Conservation (phyloP, 2,797 vertebrate species). For the Steatocranus sp. region DNA sequence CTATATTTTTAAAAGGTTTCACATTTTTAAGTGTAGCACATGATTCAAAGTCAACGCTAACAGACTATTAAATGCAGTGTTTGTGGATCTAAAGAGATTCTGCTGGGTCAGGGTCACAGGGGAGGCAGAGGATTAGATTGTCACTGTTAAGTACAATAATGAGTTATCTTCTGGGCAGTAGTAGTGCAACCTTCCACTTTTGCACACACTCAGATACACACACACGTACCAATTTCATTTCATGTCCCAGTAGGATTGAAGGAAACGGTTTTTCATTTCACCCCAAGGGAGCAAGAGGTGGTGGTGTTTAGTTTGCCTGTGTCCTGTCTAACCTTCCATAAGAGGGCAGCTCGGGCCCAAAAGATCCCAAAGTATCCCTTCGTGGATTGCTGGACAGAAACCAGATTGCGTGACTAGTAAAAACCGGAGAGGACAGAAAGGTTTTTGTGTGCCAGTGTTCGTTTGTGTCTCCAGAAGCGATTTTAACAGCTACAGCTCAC, state of each 20-base stretch:
- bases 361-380: background rate
- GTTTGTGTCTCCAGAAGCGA: background rate
- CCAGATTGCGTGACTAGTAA: background rate
- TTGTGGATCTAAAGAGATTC: background rate
- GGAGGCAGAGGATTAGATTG: conserved; percentile 16
- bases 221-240: background rate
- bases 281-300: background rate
- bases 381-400: conserved; percentile 3
- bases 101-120: background rate
- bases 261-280: conserved; percentile 9
- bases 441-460: background rate
- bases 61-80: background rate
- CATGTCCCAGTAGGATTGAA: background rate
- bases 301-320: conserved; percentile 9
- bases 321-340: conserved; percentile 7
- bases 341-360: background rate
- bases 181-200: background rate
- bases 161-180: conserved; percentile 15
- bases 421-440: background rate
- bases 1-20: background rate
- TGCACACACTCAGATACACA: background rate
- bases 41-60: background rate
- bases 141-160: conserved; percentile 11
- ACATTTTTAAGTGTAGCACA: background rate
- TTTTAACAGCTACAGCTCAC: background rate